Evolutionary conservation across 2,888 invertebrate species (phyloP).

Genomic region (Drosophila buzzatii): DNA sequence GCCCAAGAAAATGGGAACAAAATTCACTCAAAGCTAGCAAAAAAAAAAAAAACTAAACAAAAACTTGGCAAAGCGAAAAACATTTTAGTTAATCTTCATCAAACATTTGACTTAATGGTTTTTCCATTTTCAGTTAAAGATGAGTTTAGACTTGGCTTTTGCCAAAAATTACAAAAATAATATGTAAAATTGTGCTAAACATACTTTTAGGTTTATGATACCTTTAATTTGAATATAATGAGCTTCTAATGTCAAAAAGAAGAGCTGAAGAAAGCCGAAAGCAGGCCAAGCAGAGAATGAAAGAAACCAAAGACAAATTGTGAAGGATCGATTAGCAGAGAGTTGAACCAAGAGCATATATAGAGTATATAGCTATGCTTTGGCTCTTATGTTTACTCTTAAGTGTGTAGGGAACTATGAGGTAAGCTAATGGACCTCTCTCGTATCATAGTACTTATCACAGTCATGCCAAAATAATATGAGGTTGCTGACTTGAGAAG

Average conservation of each 20-base stretch:
- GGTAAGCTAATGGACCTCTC: neutral
- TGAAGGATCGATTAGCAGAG: neutral
- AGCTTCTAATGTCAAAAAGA: neutral
- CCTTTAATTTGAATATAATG: neutral
- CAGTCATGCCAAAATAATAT: neutral
- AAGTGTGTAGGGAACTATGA: neutral
- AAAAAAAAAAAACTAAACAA: conserved; percentile 11
- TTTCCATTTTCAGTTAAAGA: conserved; percentile 4
- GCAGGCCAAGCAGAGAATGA: neutral
- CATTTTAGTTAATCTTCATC: conserved; percentile 2
- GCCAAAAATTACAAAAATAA: neutral
- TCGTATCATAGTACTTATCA: too few relatives aligned
- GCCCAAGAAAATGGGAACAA: conserved; percentile 28
- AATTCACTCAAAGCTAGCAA: conserved; percentile 15
- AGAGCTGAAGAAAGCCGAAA: neutral
- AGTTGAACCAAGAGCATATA: neutral
- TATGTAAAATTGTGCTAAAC: neutral
- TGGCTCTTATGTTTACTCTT: too few relatives aligned
- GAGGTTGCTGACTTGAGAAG: neutral
- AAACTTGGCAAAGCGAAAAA: neutral
- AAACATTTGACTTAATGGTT: conserved; percentile 12
- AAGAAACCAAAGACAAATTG: neutral
- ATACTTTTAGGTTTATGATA: conserved; percentile 12
- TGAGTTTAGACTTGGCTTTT: neutral
- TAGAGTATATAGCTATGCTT: neutral